Percentiles rank a stretch among this genome's conserved stretches.
phyloP scores from a whole-genome alignment of 2,888 invertebrate genomes.

The Gymnocheta viridis region DNA sequence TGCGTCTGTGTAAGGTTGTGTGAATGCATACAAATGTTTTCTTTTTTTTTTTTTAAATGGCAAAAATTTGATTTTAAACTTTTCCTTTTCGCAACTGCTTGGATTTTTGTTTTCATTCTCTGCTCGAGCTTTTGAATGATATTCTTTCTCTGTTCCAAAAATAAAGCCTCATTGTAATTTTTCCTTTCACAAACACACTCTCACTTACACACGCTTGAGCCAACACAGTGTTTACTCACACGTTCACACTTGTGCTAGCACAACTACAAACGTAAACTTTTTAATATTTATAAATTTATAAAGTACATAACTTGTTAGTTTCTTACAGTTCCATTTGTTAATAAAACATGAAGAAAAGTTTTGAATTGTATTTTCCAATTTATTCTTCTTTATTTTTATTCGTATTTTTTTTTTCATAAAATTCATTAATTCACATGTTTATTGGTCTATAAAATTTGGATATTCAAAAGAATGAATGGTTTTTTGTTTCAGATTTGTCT shows the following conservation, averaged over 20 bases:
- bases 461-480: constrained; percentile 3
- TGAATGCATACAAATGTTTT: not conserved
- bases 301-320: not conserved
- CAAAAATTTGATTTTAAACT: constrained; percentile 66
- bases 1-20: not conserved
- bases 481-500: constrained; percentile 1
- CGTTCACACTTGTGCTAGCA: not conserved
- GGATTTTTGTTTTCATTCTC: not conserved
- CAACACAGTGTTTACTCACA: constrained; percentile 1
- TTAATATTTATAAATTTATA: not conserved
- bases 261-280: constrained; percentile 17
- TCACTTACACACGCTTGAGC: not conserved
- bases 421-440: constrained; percentile 60
- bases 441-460: constrained; percentile 60
- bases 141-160: constrained; percentile 47
- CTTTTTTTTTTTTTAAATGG: constrained; percentile 34
- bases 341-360: constrained; percentile 28
- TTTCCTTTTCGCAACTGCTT: constrained; percentile 42
- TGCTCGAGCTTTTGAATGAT: constrained; percentile 50
- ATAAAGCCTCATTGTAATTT: constrained; percentile 64
- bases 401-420: constrained; percentile 1
- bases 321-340: constrained; percentile 34
- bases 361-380: constrained; percentile 25
- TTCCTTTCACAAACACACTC: constrained; percentile 20
- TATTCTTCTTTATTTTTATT: not conserved